phyloP scores from a whole-genome alignment of 2,113 vertebrate species.

The Anseranas semipalmata region DNA sequence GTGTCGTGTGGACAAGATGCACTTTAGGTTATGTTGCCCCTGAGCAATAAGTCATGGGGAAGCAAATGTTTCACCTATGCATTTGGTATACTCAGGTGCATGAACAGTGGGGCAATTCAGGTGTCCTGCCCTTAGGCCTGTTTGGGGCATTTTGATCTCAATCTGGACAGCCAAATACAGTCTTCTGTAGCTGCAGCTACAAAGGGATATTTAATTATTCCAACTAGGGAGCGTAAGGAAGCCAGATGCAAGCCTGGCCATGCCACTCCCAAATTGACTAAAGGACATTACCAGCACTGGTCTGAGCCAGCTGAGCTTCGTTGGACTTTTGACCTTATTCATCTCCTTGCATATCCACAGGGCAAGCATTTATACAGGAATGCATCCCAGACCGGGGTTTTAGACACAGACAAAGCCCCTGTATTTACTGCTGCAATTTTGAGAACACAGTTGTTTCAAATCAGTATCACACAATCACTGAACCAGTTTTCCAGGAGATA shows the following conservation, averaged over 20 bases:
- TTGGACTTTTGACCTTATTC: background rate
- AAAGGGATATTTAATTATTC: background rate
- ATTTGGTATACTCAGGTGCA: background rate
- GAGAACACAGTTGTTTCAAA: background rate
- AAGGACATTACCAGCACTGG: background rate
- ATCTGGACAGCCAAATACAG: background rate
- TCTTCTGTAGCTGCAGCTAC: background rate
- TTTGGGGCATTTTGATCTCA: background rate
- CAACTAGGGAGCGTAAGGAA: background rate
- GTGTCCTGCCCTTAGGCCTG: background rate
- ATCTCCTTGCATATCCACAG: background rate
- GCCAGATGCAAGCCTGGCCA: background rate
- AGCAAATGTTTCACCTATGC: background rate
- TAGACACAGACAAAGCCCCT: background rate
- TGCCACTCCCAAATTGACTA: background rate
- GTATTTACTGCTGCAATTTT: background rate
- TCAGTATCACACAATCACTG: background rate
- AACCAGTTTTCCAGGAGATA: background rate
- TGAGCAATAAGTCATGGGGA: background rate
- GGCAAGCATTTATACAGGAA: slow-evolving; percentile 13
- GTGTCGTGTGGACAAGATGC: background rate
- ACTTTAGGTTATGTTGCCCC: background rate
- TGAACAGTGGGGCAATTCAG: background rate
- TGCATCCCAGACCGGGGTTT: background rate
- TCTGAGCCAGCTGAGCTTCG: background rate